These are phyloP conservation scores for Pogonomyrmex barbatus DNA, from an alignment of 1,140 invertebrate species.

Conservation along the genomic window DNA sequence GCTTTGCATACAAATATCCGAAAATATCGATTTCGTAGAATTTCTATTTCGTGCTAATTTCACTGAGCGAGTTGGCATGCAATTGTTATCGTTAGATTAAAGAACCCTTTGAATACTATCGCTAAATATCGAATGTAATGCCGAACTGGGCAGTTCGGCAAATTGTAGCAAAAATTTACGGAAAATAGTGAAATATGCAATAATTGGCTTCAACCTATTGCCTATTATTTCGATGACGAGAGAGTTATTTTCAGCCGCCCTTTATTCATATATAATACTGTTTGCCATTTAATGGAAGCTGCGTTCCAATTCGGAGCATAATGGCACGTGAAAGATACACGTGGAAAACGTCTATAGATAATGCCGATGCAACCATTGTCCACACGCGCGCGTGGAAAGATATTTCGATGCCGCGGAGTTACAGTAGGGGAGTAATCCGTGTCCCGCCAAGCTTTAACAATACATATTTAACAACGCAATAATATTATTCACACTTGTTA, in stretches of 20 bases:
- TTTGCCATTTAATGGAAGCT: slow-evolving; percentile 10
- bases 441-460: slow-evolving; percentile 21
- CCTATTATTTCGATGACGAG: slow-evolving; percentile 32
- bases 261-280: slow-evolving; percentile 15
- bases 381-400: slow-evolving; percentile 25
- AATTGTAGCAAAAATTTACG: neutral
- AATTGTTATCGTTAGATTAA: neutral
- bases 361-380: slow-evolving; percentile 20
- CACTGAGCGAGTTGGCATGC: neutral
- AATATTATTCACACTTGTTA: neutral
- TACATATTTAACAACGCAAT: slow-evolving; percentile 17
- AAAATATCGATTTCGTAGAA: neutral
- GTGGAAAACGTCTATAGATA: slow-evolving; percentile 7
- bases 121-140: neutral
- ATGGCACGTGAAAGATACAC: slow-evolving; percentile 57
- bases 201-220: slow-evolving; percentile 10
- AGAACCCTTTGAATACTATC: slow-evolving; percentile 5
- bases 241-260: slow-evolving; percentile 36
- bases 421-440: neutral
- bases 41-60: neutral
- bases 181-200: slow-evolving; percentile 6
- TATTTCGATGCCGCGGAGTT: slow-evolving; percentile 7
- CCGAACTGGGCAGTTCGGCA: neutral
- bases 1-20: neutral
- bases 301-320: neutral